Conservation (phyloP, 2,113 vertebrate genomes). For the Tragelaphus strepsiceros region DNA sequence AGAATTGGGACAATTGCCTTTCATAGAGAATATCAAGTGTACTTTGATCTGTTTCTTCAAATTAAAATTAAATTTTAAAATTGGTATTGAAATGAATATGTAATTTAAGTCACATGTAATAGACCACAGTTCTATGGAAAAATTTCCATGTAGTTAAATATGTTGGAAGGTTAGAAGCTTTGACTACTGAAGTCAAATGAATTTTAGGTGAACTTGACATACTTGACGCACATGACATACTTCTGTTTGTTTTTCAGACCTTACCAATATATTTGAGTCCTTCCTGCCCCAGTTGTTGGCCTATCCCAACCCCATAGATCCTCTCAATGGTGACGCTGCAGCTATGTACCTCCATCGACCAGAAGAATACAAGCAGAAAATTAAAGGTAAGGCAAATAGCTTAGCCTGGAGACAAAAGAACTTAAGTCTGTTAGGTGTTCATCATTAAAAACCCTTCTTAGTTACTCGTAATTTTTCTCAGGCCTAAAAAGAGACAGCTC, state of each 20-base stretch:
- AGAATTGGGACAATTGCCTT: neutral
- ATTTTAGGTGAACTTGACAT: neutral
- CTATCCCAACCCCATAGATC: conserved; percentile 98
- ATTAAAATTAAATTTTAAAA: neutral
- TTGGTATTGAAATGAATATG: neutral
- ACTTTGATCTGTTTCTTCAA: neutral
- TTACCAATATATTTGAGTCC: conserved; percentile 99
- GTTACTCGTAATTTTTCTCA: neutral
- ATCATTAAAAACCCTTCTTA: neutral
- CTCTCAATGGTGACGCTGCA: conserved; percentile 96
- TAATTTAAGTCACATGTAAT: neutral
- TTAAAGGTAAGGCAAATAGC: conserved; percentile 87
- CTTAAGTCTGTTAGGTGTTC: neutral
- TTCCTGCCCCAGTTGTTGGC: conserved; percentile 99
- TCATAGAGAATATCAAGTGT: neutral
- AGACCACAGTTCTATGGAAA: neutral
- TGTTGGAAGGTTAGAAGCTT: neutral
- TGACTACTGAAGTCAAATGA: neutral
- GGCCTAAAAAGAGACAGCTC: neutral
- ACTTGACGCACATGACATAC: neutral
- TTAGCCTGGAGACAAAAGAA: neutral
- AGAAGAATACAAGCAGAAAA: conserved; percentile 99
- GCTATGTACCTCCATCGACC: conserved; percentile 99
- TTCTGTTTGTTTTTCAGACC: conserved; percentile 83
- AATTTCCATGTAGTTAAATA: neutral